These are phyloP conservation scores for Pluvianellus socialis DNA, from an alignment of 2,113 vertebrate species.

Conservation along the genomic window DNA sequence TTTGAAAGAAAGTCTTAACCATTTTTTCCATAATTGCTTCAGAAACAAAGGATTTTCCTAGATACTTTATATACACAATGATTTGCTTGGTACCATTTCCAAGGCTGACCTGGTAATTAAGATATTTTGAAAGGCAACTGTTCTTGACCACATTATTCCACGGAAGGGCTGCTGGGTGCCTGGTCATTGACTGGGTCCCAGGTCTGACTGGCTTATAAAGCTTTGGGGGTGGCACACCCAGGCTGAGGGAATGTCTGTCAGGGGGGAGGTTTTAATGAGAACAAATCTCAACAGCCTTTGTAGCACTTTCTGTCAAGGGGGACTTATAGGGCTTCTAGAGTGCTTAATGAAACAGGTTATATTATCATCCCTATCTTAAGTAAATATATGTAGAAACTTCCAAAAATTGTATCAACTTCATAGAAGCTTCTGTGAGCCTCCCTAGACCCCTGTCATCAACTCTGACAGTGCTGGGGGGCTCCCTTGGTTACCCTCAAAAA, in stretches of 20 bases:
- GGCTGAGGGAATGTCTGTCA: too few species aligned
- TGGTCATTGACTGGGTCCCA: background rate
- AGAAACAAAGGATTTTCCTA: background rate
- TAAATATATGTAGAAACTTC: background rate
- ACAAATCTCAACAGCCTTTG: background rate
- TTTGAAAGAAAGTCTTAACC: background rate
- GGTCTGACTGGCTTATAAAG: background rate
- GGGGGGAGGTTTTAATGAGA: background rate
- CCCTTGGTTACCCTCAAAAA: background rate
- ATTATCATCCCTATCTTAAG: background rate
- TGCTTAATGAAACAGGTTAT: background rate
- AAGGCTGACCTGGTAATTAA: background rate
- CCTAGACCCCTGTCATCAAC: background rate
- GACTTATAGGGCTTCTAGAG: background rate
- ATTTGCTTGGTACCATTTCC: background rate
- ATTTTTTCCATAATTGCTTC: background rate
- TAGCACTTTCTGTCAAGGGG: background rate
- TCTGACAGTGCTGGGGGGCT: background rate
- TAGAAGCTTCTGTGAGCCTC: background rate
- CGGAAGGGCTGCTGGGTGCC: background rate
- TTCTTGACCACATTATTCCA: background rate
- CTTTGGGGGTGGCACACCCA: background rate
- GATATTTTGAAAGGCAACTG: background rate
- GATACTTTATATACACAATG: background rate
- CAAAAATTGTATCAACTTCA: background rate